Evolutionary conservation across 2,113 vertebrate genomes (phyloP).

Genomic region (Odontophorus gujanensis): DNA sequence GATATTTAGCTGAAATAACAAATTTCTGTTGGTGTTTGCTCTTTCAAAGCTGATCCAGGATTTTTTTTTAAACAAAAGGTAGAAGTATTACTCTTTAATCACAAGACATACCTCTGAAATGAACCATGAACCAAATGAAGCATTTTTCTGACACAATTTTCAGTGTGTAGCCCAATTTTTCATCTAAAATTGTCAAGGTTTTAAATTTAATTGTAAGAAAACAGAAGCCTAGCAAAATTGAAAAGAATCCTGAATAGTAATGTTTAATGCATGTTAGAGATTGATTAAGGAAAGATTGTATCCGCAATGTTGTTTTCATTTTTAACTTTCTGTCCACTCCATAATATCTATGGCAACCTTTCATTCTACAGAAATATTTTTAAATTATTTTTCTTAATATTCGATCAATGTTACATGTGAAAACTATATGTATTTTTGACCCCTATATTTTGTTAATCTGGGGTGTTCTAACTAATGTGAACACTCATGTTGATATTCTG

Average conservation of each 20-base stretch:
- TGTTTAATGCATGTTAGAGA: background rate
- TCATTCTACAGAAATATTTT: background rate
- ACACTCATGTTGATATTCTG: background rate
- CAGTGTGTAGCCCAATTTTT: background rate
- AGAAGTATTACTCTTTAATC: background rate
- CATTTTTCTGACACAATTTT: background rate
- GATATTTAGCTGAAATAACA: background rate
- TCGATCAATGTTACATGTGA: background rate
- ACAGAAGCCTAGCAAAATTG: background rate
- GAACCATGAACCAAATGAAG: background rate
- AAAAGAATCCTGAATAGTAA: background rate
- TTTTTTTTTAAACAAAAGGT: background rate
- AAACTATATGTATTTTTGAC: background rate
- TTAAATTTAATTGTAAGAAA: background rate
- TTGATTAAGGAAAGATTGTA: background rate
- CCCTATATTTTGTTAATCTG: conserved; percentile 6
- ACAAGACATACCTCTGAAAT: background rate
- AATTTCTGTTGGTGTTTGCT: background rate
- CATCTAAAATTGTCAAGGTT: background rate
- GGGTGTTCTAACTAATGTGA: conserved; percentile 35
- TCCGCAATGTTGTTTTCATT: background rate
- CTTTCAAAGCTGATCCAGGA: background rate
- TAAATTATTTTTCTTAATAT: background rate
- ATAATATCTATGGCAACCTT: background rate
- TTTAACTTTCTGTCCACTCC: background rate